Conservation (phyloP, 2,888 invertebrate species). For the Orchesellides sinensis region DNA sequence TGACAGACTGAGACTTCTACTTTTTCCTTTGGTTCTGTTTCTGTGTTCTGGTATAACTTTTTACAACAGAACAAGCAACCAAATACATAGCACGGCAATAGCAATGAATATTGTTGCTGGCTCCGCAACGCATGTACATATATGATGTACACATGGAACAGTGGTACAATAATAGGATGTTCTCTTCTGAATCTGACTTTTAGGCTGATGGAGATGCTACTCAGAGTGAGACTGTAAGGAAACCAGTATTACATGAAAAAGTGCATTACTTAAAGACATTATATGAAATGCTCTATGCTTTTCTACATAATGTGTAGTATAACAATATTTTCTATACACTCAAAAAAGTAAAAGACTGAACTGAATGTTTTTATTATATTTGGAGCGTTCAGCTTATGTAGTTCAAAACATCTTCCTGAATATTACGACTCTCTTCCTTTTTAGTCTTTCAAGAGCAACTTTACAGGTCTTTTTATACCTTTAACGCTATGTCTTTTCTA, state of each 20-base stretch:
- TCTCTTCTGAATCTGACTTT: constrained; percentile 56
- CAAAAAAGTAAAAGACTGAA: too few relatives aligned
- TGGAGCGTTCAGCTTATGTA: too few relatives aligned
- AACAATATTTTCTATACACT: too few relatives aligned
- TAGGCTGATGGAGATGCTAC: constrained; percentile 8
- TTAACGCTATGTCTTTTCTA: constrained; percentile 14
- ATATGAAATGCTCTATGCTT: constrained; percentile 55
- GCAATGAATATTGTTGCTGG: not conserved
- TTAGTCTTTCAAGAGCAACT: not conserved
- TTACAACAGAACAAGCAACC: not conserved
- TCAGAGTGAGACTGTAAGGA: constrained; percentile 2
- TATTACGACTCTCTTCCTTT: constrained; percentile 42
- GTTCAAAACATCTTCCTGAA: constrained; percentile 56
- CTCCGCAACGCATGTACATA: not conserved
- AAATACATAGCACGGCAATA: too few relatives aligned
- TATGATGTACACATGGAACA: too few relatives aligned
- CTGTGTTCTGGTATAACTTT: constrained; percentile 11
- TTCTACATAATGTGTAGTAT: too few relatives aligned
- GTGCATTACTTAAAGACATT: not conserved
- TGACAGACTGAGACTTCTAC: not conserved
- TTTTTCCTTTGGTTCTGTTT: not conserved
- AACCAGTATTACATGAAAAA: too few relatives aligned
- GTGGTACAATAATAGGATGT: not conserved
- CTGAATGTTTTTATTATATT: too few relatives aligned
- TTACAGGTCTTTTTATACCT: constrained; percentile 1